These are phyloP conservation scores for Atrina japonica DNA, from an alignment of 2,888 invertebrate species.

Conservation along the genomic window DNA sequence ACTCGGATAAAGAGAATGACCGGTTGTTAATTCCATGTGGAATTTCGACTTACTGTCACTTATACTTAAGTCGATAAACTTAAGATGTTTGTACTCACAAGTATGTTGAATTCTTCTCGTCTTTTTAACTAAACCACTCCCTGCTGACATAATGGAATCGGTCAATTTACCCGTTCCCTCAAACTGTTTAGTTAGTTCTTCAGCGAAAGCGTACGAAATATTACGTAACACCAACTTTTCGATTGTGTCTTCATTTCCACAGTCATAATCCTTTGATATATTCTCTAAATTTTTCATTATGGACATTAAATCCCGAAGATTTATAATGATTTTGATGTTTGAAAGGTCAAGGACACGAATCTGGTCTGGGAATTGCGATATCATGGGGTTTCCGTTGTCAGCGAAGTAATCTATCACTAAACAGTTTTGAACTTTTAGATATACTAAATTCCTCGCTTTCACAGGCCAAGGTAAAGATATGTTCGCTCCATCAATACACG, in stretches of 20 bases:
- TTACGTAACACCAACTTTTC: constrained; percentile 43
- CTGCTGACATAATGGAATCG: constrained; percentile 24
- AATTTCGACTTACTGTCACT: constrained; percentile 49
- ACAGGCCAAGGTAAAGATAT: constrained; percentile 58
- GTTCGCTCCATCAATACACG: constrained; percentile 40
- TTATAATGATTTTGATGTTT: constrained; percentile 35
- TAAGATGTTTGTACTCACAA: constrained; percentile 53
- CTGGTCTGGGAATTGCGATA: constrained; percentile 45
- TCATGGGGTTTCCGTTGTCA: constrained; percentile 34
- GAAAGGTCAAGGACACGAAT: constrained; percentile 46
- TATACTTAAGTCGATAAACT: constrained; percentile 55
- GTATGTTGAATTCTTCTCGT: constrained; percentile 39
- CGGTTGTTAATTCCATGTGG: constrained; percentile 53
- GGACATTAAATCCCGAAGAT: constrained; percentile 29
- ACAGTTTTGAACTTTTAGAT: constrained; percentile 47
- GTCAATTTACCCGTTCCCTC: background rate
- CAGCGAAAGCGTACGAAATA: constrained; percentile 42
- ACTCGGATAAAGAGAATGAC: constrained; percentile 53
- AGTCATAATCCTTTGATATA: constrained; percentile 48
- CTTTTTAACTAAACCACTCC: constrained; percentile 42
- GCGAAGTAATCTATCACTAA: constrained; percentile 45
- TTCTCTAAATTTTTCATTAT: constrained; percentile 33
- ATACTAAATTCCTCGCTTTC: constrained; percentile 48
- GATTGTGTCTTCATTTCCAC: constrained; percentile 54
- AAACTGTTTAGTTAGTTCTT: too few relatives aligned